Evolutionary conservation across 2,113 vertebrate genomes (phyloP), one percentile per base, ranked within the genome.

Genomic region (Atlantisia rogersi): DNA sequence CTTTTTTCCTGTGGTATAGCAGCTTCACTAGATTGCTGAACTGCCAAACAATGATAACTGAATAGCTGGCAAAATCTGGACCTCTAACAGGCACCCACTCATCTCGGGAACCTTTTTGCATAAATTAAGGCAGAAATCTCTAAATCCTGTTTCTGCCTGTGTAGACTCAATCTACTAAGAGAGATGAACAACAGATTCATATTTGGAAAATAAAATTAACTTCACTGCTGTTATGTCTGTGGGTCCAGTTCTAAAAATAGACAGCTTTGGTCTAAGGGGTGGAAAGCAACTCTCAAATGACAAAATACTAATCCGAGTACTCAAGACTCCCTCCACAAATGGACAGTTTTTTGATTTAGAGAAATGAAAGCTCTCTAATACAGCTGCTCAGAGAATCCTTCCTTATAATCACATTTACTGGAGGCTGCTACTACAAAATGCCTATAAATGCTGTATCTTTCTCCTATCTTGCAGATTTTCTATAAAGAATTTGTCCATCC

Each of bases 401-500:
- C 50, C n/a, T 58, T 44, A 52, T 52, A 80, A 39, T 67, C 3
- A 58, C 17, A 13, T 83, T 91, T 89, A 50, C 40, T 70, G 77
- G 29, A 77, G 71, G 13, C 39, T 71, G 6, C 69, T 69, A 62
- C 52, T 32, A 8, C 42, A 35, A 86, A 73, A 8, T 77, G 42
- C 18, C 26, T 95, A 7, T 52, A 91, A 55, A 50, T 29, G 32
- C 18, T 95, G 91, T 68, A 29, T 12, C 28, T 94, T 90, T n/a
- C 63, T 35, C 78, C 40, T 88, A 22, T 90, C 56, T 82, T 77
- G 20, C 83, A 99, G 99, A 97, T 97, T 86, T 99, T 99, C 97
- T 98, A 98, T 90, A 52, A 97, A 53, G 98, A 98, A 73, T 98
- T 98, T 97, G 88, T 97, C 67, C 98, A 98, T 56, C 98, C 98